phyloP scores from a whole-genome alignment of 2,797 vertebrate genomes.

The Lepus townsendii region DNA sequence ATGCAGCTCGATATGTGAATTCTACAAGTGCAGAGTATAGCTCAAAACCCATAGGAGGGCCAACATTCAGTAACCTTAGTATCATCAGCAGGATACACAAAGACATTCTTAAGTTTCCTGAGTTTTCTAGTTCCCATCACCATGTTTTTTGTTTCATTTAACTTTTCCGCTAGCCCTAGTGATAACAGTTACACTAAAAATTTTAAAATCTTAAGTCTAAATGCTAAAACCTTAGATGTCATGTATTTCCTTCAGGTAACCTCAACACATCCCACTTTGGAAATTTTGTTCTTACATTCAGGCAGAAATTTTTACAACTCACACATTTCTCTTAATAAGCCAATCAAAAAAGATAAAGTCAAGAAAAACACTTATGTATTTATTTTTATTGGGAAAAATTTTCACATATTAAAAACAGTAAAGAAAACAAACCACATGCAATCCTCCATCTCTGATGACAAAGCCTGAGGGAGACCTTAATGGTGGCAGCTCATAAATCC shows the following conservation, averaged over 20 bases:
- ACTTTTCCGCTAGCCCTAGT: background rate
- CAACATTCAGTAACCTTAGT: background rate
- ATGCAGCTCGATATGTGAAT: background rate
- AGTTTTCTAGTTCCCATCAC: background rate
- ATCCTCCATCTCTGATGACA: slow-evolving; percentile 32
- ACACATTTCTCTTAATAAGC: slow-evolving; percentile 40
- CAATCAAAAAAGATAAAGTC: slow-evolving; percentile 21
- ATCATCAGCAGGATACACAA: background rate
- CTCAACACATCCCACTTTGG: background rate
- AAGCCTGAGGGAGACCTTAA: slow-evolving; percentile 64
- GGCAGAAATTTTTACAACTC: slow-evolving; percentile 51
- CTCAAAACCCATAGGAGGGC: background rate
- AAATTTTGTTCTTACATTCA: slow-evolving; percentile 43
- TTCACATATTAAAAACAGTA: slow-evolving; percentile 21
- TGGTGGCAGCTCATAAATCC: slow-evolving; percentile 68
- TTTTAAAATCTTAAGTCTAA: background rate
- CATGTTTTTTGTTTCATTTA: slow-evolving; percentile 34
- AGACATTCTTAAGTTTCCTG: background rate
- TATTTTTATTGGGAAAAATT: slow-evolving; percentile 47
- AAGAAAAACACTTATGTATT: slow-evolving; percentile 6
- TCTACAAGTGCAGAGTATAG: background rate
- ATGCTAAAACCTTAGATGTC: slow-evolving; percentile 32
- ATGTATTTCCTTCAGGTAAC: background rate
- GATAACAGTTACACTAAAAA: background rate
- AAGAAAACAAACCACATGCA: slow-evolving; percentile 60